Evolutionary conservation across 2,797 vertebrate genomes (phyloP).

Genomic region (Chelmon rostratus): DNA sequence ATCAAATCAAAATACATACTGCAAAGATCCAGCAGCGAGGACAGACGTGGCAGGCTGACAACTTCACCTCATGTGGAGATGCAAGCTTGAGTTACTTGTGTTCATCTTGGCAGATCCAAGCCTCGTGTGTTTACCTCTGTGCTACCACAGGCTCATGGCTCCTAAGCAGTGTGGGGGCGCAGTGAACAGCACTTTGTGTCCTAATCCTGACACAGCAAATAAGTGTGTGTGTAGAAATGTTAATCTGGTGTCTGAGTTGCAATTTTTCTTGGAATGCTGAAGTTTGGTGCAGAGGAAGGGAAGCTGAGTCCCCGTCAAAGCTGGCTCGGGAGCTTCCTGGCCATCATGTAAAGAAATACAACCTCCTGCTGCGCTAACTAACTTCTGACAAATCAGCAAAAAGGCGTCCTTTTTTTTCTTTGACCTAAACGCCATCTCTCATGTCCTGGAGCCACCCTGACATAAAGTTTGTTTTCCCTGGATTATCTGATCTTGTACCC

Average conservation of each 20-base stretch:
- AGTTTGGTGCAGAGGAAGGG: constrained; percentile 16
- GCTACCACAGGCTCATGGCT: constrained; percentile 10
- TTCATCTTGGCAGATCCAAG: constrained; percentile 28
- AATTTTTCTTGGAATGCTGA: constrained; percentile 33
- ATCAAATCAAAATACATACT: background rate
- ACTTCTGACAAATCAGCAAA: constrained; percentile 52
- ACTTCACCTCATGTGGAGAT: background rate
- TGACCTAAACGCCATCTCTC: constrained; percentile 54
- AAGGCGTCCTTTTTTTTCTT: constrained; percentile 27
- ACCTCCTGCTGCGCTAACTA: constrained; percentile 51
- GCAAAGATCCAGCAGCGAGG: background rate
- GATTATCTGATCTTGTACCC: constrained; percentile 78
- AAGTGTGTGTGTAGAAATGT: constrained; percentile 5
- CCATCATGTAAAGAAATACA: constrained; percentile 55
- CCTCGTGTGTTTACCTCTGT: constrained; percentile 36
- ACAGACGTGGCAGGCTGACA: background rate
- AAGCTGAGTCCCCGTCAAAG: constrained; percentile 20
- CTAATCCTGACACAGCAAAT: constrained; percentile 33
- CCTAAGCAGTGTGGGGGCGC: background rate
- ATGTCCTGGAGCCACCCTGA: constrained; percentile 69
- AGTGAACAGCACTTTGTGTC: constrained; percentile 25
- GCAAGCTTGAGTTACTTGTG: background rate
- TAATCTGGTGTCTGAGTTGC: constrained; percentile 28
- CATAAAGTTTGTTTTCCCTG: constrained; percentile 78
- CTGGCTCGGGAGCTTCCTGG: constrained; percentile 9